Evolutionary conservation across 2,113 vertebrate genomes (phyloP).

Genomic region (Felis chaus): DNA sequence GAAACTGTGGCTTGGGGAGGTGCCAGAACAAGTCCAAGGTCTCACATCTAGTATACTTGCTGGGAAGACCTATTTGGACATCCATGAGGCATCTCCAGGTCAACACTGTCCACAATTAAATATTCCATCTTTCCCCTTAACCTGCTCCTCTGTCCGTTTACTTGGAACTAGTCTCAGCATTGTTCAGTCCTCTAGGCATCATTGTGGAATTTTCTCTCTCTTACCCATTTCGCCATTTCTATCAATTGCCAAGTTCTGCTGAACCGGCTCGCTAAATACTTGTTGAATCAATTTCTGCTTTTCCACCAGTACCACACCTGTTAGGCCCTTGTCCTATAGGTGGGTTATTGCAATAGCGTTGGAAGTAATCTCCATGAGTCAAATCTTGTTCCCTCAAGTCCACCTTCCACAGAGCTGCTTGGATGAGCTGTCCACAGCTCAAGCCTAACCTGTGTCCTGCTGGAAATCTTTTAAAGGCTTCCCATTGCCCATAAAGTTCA

Average conservation of each 20-base stretch:
- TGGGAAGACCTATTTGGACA: neutral
- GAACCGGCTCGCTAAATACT: neutral
- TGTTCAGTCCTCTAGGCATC: neutral
- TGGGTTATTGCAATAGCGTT: neutral
- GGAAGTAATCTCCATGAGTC: neutral
- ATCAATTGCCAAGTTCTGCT: neutral
- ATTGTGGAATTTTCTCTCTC: neutral
- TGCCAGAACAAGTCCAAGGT: neutral
- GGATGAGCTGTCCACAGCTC: neutral
- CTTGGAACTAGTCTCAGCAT: neutral
- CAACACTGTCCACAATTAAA: neutral
- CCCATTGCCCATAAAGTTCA: neutral
- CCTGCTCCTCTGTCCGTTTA: neutral
- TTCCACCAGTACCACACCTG: neutral
- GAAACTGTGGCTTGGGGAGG: neutral
- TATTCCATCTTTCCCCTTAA: neutral
- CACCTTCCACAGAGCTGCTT: neutral
- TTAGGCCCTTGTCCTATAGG: neutral
- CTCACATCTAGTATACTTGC: neutral
- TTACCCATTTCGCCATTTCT: neutral
- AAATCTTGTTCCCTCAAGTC: neutral
- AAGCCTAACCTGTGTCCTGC: neutral
- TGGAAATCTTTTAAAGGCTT: neutral
- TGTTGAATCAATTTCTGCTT: neutral
- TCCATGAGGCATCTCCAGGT: neutral